A percentile compares a stretch with the other conserved stretches of the same genome.
These are phyloP conservation scores for Nasua narica DNA, from an alignment of 2,797 vertebrate species.

Conservation along the genomic window DNA sequence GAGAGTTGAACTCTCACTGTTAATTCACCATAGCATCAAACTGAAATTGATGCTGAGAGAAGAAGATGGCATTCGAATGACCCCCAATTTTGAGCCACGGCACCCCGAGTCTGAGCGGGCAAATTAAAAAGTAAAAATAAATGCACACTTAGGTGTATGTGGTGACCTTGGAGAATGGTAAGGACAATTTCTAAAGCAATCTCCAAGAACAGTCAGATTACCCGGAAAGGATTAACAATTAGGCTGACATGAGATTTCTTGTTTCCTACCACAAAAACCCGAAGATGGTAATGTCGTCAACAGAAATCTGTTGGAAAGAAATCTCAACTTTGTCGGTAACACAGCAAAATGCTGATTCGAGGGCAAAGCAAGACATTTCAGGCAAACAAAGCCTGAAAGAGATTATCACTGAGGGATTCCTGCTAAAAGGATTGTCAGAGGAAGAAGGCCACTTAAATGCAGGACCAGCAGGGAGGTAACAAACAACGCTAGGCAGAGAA, in stretches of 20 bases:
- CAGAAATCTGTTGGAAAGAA: background rate
- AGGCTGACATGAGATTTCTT: background rate
- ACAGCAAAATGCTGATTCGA: background rate
- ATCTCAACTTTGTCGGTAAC: background rate
- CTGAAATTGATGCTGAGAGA: background rate
- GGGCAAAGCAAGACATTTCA: background rate
- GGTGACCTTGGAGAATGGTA: background rate
- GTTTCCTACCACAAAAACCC: background rate
- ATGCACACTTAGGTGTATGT: background rate
- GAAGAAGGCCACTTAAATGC: background rate
- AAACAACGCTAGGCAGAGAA: background rate
- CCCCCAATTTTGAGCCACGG: background rate
- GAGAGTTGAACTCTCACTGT: too few relatives aligned
- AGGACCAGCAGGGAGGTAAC: background rate
- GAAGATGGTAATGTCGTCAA: background rate
- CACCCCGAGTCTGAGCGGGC: background rate
- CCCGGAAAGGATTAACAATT: background rate
- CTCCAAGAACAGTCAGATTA: background rate
- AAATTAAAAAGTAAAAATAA: background rate
- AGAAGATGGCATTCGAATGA: background rate
- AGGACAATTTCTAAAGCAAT: background rate
- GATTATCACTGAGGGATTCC: background rate
- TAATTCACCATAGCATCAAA: background rate
- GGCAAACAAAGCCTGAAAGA: background rate
- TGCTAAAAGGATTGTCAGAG: background rate